A percentile compares a stretch with the other conserved stretches of the same genome.
Conservation (phyloP, 2,797 vertebrate genomes). For the Smutsia temminckii region DNA sequence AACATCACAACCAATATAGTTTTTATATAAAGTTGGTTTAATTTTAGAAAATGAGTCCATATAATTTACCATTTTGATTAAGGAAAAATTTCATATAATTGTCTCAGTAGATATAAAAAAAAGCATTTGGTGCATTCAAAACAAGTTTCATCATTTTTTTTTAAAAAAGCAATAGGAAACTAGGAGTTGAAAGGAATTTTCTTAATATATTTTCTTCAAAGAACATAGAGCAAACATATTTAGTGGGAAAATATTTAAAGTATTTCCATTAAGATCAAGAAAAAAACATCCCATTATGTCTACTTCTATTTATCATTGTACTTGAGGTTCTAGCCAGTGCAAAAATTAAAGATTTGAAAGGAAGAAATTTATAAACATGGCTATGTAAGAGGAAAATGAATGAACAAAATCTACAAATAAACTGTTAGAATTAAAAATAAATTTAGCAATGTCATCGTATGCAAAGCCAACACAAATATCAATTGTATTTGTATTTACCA, state of each 20-base stretch:
- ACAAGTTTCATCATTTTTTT: not conserved
- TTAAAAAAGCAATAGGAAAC: not conserved
- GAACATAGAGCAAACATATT: not conserved
- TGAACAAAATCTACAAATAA: not conserved
- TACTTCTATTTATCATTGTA: not conserved
- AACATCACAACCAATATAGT: not conserved
- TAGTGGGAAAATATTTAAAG: not conserved
- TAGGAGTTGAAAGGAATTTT: not conserved
- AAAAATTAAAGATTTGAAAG: slow-evolving; percentile 22
- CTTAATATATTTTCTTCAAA: slow-evolving; percentile 12
- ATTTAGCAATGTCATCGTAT: not conserved
- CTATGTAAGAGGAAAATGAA: not conserved
- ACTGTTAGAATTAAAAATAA: slow-evolving; percentile 30
- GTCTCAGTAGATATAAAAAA: not conserved
- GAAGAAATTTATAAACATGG: not conserved
- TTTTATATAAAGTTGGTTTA: not conserved
- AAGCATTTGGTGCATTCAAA: not conserved
- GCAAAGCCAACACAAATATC: not conserved
- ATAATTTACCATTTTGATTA: not conserved
- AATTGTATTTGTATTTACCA: slow-evolving; percentile 1
- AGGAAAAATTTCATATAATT: not conserved
- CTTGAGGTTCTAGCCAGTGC: not conserved
- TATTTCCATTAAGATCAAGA: not conserved
- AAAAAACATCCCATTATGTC: not conserved
- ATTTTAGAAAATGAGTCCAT: not conserved